Evolutionary conservation across 2,888 invertebrate species (phyloP), one percentile per base, ranked within the genome.

Genomic region (Buathra laborator): DNA sequence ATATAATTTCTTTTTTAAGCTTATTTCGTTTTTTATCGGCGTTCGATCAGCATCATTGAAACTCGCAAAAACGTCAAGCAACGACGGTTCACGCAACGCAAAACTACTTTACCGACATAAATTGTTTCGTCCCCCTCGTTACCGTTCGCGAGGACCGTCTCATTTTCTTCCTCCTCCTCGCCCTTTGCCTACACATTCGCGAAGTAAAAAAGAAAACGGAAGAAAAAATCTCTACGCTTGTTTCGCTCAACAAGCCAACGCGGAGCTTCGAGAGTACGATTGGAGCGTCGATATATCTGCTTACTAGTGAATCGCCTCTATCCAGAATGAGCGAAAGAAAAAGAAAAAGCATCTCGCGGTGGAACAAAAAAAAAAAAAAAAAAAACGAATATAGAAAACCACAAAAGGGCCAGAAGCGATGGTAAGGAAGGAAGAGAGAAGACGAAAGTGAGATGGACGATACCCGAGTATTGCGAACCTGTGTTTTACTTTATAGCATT

Each of bases 401-500:
- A 16, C 1, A 12, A 24, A 29, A 29, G 10, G 59, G 12, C 48
- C 48, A 48, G 48, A 48, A 48, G 48, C 24, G 29, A 29, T 79
- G 48, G 70, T 43, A 68, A 83, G 51, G 51, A 64, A 44, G 77
- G 29, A 43, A 78, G 59, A 53, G 72, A 77, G 48, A 19, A 59
- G 14, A 19, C 46, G 46, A 67, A 70, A 29, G 53, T n/a, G 56
- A 12, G 14, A 62, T 10, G 66, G 29, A 44, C 64, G 76, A 68
- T n/a, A 77, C 76, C 81, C 85, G 85, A 86, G 85, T 88, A 89
- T 88, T 88, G 90, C 88, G 87, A 92, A 92, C 92, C 93, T 92
- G 92, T 93, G 90, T 91, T 94, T 93, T 92, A 92, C 90, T 93
- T 93, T 93, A 93, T 92, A 92, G 92, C 92, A 92, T 93, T 93